Evolutionary conservation across 1,140 invertebrate species (phyloP).

Genomic region (Coptotermes formosanus): DNA sequence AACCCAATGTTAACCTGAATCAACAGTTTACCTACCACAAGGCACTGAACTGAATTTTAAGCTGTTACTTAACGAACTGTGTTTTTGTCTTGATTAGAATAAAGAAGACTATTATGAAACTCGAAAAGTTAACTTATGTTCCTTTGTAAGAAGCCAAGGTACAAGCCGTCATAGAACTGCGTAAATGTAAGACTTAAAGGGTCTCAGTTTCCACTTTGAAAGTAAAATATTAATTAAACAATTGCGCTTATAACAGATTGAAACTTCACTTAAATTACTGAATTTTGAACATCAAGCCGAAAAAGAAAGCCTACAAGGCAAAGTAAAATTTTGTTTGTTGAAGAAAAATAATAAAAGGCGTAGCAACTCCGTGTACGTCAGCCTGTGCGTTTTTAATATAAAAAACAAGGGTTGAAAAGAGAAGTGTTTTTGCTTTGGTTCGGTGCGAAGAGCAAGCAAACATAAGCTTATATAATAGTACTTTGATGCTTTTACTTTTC

Average conservation of each 20-base stretch:
- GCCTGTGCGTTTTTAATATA: neutral
- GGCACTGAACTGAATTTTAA: too few species aligned
- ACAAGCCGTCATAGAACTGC: too few species aligned
- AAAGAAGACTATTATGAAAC: too few species aligned
- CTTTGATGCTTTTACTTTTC: neutral
- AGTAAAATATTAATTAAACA: neutral
- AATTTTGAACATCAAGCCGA: neutral
- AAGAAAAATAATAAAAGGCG: neutral
- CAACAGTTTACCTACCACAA: too few species aligned
- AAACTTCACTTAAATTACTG: neutral
- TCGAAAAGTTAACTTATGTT: too few species aligned
- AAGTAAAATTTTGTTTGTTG: neutral
- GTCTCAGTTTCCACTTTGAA: neutral
- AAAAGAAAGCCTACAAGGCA: neutral
- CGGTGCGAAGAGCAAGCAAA: neutral
- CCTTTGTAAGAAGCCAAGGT: too few species aligned
- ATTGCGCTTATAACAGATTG: neutral
- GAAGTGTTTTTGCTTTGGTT: constrained; percentile 1
- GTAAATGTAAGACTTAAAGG: too few species aligned
- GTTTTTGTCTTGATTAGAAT: too few species aligned
- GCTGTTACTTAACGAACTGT: too few species aligned
- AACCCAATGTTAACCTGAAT: too few species aligned
- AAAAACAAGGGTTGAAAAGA: neutral
- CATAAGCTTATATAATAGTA: neutral
- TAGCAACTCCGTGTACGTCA: neutral